A percentile compares a stretch with the other conserved stretches of the same genome.
phyloP scores from a whole-genome alignment of 2,113 vertebrate genomes.

The Misgurnus mizolepis region DNA sequence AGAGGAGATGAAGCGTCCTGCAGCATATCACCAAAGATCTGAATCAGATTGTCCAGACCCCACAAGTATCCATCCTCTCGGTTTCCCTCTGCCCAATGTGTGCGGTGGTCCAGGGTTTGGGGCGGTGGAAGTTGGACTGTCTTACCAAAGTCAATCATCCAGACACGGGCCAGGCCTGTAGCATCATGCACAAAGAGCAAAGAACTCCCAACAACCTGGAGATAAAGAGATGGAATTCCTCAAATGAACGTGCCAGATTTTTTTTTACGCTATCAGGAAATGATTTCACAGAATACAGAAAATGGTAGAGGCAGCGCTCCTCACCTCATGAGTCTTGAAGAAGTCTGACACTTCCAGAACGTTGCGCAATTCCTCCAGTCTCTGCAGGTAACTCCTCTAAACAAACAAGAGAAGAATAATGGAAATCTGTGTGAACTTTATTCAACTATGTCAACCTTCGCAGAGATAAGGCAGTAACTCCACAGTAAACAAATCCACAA shows the following conservation, averaged over 20 bases:
- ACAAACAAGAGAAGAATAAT: not conserved
- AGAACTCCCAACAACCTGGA: constrained; percentile 89
- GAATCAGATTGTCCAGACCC: constrained; percentile 88
- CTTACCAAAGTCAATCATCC: constrained; percentile 96
- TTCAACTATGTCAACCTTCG: not conserved
- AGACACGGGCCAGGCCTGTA: constrained; percentile 80
- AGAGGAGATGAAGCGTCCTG: constrained; percentile 47
- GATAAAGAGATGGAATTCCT: constrained; percentile 15
- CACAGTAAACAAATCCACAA: not conserved
- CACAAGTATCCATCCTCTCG: constrained; percentile 88
- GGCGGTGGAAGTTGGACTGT: constrained; percentile 76
- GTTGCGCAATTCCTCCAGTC: constrained; percentile 76
- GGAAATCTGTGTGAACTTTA: not conserved
- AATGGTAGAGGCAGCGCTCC: not conserved
- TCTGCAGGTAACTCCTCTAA: constrained; percentile 80
- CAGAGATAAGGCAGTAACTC: too few relatives aligned
- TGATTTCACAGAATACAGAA: not conserved
- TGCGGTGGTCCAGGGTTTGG: constrained; percentile 81
- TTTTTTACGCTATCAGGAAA: not conserved
- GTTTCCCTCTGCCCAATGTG: constrained; percentile 87
- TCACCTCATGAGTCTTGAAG: constrained; percentile 86
- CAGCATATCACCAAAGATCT: constrained; percentile 75
- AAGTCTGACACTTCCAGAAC: constrained; percentile 82
- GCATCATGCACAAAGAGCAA: constrained; percentile 87
- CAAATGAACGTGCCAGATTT: not conserved